Evolutionary conservation across 2,888 invertebrate species (phyloP).

Genomic region (Euplagia quadripunctaria): DNA sequence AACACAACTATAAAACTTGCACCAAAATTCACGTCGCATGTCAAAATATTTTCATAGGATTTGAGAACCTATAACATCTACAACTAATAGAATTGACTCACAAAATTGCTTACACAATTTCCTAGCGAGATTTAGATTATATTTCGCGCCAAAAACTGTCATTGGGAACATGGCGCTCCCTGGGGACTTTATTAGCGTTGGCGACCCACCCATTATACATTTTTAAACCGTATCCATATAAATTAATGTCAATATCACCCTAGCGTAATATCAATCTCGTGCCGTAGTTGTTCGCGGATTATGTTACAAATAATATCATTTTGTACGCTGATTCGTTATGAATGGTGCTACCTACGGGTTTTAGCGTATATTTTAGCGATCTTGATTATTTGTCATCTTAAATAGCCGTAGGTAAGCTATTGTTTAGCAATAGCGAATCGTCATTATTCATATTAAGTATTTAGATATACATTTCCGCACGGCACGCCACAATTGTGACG

Average conservation of each 20-base stretch:
- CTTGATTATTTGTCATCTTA: slow-evolving; percentile 60
- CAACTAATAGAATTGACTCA: slow-evolving; percentile 35
- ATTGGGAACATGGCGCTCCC: slow-evolving; percentile 67
- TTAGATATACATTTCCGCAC: neutral
- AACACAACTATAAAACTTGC: slow-evolving; percentile 46
- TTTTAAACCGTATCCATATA: slow-evolving; percentile 88
- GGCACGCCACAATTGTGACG: too few relatives aligned
- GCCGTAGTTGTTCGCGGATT: slow-evolving; percentile 85
- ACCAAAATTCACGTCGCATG: slow-evolving; percentile 29
- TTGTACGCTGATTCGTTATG: slow-evolving; percentile 87
- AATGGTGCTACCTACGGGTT: slow-evolving; percentile 78
- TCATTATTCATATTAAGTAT: neutral
- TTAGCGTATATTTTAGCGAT: slow-evolving; percentile 45
- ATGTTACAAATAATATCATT: slow-evolving; percentile 87
- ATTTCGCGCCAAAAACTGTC: slow-evolving; percentile 67
- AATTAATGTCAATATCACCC: slow-evolving; percentile 87
- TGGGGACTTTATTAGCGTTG: slow-evolving; percentile 83
- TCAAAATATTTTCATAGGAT: slow-evolving; percentile 35
- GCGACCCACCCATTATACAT: slow-evolving; percentile 84
- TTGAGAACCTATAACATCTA: slow-evolving; percentile 30
- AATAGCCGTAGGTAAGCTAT: neutral
- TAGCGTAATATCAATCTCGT: slow-evolving; percentile 85
- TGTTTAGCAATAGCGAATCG: neutral
- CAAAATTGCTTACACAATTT: slow-evolving; percentile 44
- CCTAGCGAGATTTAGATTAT: slow-evolving; percentile 56